A percentile compares a stretch with the other conserved stretches of the same genome.
Evolutionary conservation across 2,113 vertebrate species (phyloP).

Genomic region (Embiotoca jacksoni): DNA sequence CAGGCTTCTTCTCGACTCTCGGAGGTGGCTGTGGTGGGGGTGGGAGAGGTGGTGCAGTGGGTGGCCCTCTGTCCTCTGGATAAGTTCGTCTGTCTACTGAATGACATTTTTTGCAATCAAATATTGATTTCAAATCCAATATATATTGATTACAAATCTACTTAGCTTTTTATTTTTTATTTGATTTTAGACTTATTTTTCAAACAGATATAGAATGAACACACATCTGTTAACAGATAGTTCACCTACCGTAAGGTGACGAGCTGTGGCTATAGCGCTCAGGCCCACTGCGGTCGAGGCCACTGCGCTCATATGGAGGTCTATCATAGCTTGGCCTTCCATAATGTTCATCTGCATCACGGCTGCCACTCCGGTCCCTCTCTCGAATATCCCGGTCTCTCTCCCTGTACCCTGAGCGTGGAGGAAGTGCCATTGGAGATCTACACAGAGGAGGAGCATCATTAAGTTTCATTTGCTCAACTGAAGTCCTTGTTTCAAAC

Average conservation of each 20-base stretch:
- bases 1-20: constrained; percentile 94
- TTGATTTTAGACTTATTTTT: too few species aligned
- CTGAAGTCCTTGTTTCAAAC: not conserved
- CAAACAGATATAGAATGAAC: too few species aligned
- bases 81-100: constrained; percentile 92
- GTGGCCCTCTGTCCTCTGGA: constrained; percentile 90
- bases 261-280: constrained; percentile 91
- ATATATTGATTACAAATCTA: not conserved
- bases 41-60: constrained; percentile 84
- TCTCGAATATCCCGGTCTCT: constrained; percentile 78
- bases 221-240: constrained; percentile 5
- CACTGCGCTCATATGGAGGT: constrained; percentile 87
- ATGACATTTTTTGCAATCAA: constrained; percentile 16
- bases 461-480: constrained; percentile 9
- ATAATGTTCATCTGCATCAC: constrained; percentile 89
- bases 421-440: constrained; percentile 75
- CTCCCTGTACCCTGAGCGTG: constrained; percentile 88
- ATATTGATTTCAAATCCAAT: not conserved
- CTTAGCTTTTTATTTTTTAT: not conserved
- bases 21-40: constrained; percentile 87
- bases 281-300: constrained; percentile 85
- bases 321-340: constrained; percentile 91
- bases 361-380: constrained; percentile 77
- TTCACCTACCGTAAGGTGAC: constrained; percentile 88
- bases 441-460: constrained; percentile 62